Conservation (phyloP, 2,888 invertebrate species). For the Bellardia bayeri region DNA sequence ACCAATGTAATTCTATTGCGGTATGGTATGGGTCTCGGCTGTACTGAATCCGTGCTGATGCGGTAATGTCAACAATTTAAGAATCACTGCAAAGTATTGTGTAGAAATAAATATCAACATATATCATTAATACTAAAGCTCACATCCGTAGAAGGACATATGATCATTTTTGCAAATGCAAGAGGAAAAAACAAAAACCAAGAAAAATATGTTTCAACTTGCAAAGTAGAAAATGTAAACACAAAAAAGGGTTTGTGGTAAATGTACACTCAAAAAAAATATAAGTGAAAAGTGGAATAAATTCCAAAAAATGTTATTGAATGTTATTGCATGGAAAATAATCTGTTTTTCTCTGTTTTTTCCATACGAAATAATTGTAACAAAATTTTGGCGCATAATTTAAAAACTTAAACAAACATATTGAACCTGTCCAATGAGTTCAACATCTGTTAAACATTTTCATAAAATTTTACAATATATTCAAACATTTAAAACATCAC, state of each 20-base stretch:
- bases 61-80: constrained; percentile 46
- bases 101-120: constrained; percentile 64
- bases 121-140: constrained; percentile 78
- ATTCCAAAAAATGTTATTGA: background rate
- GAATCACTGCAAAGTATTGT: constrained; percentile 57
- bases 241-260: constrained; percentile 62
- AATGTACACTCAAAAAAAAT: constrained; percentile 49
- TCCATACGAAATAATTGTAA: no score
- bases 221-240: constrained; percentile 59
- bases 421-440: no score
- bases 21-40: no score
- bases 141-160: constrained; percentile 83
- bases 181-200: constrained; percentile 19
- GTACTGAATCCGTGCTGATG: no score
- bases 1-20: no score
- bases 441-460: no score
- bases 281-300: background rate
- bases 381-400: no score
- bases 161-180: constrained; percentile 78
- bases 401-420: no score
- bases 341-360: no score
- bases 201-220: constrained; percentile 60
- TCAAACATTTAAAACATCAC: no score
- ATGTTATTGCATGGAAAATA: no score
- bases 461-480: no score